Evolutionary conservation across 1,140 invertebrate genomes (phyloP), one percentile per base, ranked within the genome.

Genomic region (Argopecten irradians): DNA sequence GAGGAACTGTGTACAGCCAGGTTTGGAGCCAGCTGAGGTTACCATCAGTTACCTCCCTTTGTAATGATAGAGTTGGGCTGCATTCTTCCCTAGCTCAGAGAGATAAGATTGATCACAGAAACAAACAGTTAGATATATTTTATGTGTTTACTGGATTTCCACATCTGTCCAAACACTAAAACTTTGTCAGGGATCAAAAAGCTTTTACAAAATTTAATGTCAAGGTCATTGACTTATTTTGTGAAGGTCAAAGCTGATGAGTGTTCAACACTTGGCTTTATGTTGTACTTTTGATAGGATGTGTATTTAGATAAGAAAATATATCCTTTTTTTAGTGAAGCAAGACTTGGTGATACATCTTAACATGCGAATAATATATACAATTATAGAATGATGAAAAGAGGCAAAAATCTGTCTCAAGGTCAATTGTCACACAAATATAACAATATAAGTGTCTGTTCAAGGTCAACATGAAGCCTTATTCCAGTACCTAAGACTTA

Each of bases 91-190:
- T 71, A 11, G 55, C 55, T 28, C 55, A 28, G 55, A 71, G 28
- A 28, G 55, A 71, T 71, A 71, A 71, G 55, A 71, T 11, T 16
- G n/a, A 28, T 71, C 22, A 3, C 55, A 28, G 55, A 28, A n/a
- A 28, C 55, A 71, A 71, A 71, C 8, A 46, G 43, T 46, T 46
- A 46, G 13, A 71, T 71, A 28, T 71, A 71, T 71, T 71, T 71
- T 71, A 71, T 71, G 55, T 71, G 7, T 71, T 71, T 71, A 28
- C 55, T 71, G 55, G 55, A n/a, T 28, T 71, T 28, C 16, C 55
- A 71, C 55, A 71, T 71, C 55, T 71, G 55, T 71, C n/a, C 55
- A 71, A 71, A 71, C 55, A 71, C 55, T 71, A n/a, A 28, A 71
- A 16, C 55, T 71, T 71, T 71, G 22, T 28, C n/a, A 28, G 22